phyloP scores from a whole-genome alignment of 2,113 vertebrate species.

The Loxodonta africana region DNA sequence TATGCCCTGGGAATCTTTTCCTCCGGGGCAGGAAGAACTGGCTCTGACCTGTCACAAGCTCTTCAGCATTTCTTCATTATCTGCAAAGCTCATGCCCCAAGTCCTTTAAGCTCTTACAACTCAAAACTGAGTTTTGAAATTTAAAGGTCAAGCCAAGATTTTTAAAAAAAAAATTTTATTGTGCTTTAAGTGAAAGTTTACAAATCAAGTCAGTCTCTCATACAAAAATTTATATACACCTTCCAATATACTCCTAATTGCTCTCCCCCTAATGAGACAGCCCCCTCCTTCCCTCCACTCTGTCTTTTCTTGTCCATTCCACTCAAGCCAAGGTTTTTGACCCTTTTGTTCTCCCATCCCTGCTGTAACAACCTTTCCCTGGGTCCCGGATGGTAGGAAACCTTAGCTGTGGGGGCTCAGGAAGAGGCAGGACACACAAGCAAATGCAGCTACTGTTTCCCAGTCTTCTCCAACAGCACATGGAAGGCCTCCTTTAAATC shows the following conservation, averaged over 20 bases:
- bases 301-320: no score
- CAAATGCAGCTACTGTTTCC: neutral
- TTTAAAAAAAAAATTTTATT: neutral
- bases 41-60: neutral
- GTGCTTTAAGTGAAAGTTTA: no score
- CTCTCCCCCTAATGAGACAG: no score
- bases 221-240: no score
- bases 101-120: neutral
- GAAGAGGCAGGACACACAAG: neutral
- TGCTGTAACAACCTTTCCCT: neutral
- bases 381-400: neutral
- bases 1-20: neutral
- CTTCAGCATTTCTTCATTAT: neutral
- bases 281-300: no score
- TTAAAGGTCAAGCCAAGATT: neutral
- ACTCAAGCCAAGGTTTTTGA: neutral
- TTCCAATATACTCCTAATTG: no score
- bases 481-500: rapidly evolving
- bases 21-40: neutral
- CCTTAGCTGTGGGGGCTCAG: neutral
- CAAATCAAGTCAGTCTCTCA: no score
- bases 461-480: neutral
- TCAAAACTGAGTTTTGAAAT: neutral
- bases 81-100: neutral
- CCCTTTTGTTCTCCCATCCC: neutral